Base-by-base conservation (phyloP, 2,888 invertebrate species). In the Eurytoma adleriae region DNA sequence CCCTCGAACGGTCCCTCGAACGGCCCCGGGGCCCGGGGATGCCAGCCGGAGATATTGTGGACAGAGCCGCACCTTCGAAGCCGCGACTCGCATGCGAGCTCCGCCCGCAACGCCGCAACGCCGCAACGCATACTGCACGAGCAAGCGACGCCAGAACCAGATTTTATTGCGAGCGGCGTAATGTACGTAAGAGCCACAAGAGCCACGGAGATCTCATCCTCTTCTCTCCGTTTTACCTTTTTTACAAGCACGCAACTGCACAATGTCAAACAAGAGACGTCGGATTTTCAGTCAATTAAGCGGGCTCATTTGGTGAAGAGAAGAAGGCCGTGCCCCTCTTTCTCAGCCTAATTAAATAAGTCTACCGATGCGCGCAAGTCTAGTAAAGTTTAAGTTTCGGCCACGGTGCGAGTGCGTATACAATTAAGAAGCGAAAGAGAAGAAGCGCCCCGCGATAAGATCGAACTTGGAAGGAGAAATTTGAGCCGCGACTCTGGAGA, bases 61-160 rank as follows among this genome's bases (percentile, higher is more conserved):
- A 86, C 86, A 85, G 86, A 87, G 88, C 89, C 88, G 88, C 89
- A 88, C 89, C 89, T 88, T 88, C 85, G 84, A 84, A 84, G 86
- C 12, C 84, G 84, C 84, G 24, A 27, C 16, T 48, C 52, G 40
- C 50, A 20, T 16, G 27, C 86, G 86, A 84, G 85, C 86, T 88
- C 87, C 87, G 88, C 85, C 88, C 86, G 88, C 88, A 85, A 87
- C 83, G 85, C 7, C n/a, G n/a, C n/a, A n/a, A n/a, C n/a, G n/a
- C 88, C 86, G 88, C 88, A 85, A 87, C 83, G 85, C 7, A 40
- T 10, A 10, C 40, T 40, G 10, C 10, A 50, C 61, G 71, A 70
- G 66, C 86, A 80, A 83, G 84, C 83, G 82, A 85, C 84, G 84
- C 83, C 82, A 61, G 40, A 40, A 13, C 13, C 61, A 74, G 86